A percentile compares a stretch with the other conserved stretches of the same genome.
phyloP scores from a whole-genome alignment of 2,888 invertebrate genomes.

The Synergus umbraculus region DNA sequence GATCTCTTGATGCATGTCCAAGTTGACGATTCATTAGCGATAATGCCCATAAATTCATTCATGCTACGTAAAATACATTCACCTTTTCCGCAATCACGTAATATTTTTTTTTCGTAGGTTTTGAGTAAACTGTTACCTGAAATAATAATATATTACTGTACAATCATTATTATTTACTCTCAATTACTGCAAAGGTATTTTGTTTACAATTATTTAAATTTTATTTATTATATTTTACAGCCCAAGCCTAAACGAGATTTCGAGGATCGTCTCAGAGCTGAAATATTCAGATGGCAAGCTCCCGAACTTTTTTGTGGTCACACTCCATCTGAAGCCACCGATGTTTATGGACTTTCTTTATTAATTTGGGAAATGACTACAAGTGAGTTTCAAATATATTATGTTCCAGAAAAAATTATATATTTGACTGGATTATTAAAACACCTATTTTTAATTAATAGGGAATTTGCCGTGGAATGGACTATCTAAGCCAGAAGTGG shows the following conservation, averaged over 20 bases:
- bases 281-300: conserved; percentile 69
- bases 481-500: conserved; percentile 60
- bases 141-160: neutral
- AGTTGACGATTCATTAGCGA: conserved; percentile 28
- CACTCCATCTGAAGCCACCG: conserved; percentile 60
- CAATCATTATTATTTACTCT: neutral
- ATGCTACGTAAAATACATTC: conserved; percentile 14
- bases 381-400: conserved; percentile 54
- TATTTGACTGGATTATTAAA: neutral
- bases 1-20: conserved; percentile 43
- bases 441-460: conserved; percentile 46
- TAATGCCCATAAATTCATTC: conserved; percentile 13
- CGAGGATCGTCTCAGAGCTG: conserved; percentile 64
- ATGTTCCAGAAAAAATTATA: neutral
- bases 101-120: conserved; percentile 8
- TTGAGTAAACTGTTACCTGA: neutral
- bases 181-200: neutral
- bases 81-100: conserved; percentile 21
- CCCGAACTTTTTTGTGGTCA: conserved; percentile 64
- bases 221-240: conserved; percentile 51
- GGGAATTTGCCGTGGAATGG: conserved; percentile 67
- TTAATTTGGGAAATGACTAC: conserved; percentile 73
- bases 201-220: neutral
- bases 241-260: conserved; percentile 57
- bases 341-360: conserved; percentile 68